Conservation (phyloP, 2,888 invertebrate genomes). For the Nymphalis c-album region DNA sequence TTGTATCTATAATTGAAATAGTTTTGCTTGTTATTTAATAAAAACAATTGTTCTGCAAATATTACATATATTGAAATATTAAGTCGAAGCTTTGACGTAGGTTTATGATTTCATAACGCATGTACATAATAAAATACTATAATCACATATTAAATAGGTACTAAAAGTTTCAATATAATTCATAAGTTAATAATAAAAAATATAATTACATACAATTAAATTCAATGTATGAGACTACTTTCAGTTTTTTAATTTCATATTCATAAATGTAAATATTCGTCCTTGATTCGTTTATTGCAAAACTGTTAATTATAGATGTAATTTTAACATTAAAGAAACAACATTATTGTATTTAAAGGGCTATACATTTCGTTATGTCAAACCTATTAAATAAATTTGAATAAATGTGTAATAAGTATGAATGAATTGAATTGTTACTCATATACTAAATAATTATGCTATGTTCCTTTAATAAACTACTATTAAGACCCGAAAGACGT, state of each 20-base stretch:
- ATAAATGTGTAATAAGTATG: too few relatives aligned
- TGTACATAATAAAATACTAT: not conserved
- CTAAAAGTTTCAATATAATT: not conserved
- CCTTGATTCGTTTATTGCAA: conserved; percentile 19
- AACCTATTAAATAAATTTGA: too few relatives aligned
- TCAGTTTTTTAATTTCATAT: conserved; percentile 8
- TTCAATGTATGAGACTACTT: not conserved
- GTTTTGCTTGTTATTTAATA: too few relatives aligned
- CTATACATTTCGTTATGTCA: too few relatives aligned
- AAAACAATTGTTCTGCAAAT: too few relatives aligned
- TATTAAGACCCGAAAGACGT: too few relatives aligned
- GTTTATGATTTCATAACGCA: not conserved
- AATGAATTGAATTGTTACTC: too few relatives aligned
- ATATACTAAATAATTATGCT: too few relatives aligned
- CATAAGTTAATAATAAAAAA: not conserved
- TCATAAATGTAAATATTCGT: conserved; percentile 3
- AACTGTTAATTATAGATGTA: conserved; percentile 12
- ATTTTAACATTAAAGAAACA: conserved; percentile 13
- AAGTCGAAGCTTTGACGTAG: not conserved
- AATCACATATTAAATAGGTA: not conserved
- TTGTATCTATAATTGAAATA: too few relatives aligned
- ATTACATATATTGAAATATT: too few relatives aligned
- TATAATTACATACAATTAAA: conserved; percentile 8
- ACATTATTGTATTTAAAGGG: not conserved
- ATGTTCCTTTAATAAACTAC: too few relatives aligned